Evolutionary conservation across 2,888 invertebrate species (phyloP), one percentile per base, ranked within the genome.

Genomic region (Schrankia costaestrigalis): DNA sequence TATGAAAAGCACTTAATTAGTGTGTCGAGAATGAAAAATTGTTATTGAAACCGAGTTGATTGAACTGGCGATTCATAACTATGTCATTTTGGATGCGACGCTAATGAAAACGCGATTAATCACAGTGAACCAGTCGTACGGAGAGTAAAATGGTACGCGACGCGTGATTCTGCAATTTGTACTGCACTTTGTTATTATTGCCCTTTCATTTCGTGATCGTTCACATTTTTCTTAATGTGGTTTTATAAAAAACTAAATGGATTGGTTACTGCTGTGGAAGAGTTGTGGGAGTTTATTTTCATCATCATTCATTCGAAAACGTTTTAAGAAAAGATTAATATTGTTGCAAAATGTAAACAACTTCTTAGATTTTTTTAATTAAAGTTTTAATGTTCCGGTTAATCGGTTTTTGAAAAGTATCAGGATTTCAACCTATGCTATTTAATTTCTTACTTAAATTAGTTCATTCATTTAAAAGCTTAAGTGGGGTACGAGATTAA

Each of bases 1-100:
- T 85, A 85, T 82, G 79, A 82, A 82, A 80, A 78, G 79, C 79
- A 78, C 83, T 87, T 85, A 86, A 87, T 87, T 87, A 86, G 84
- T 83, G 71, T 84, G 85, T 85, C 83, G 80, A 76, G 84, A 78
- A 80, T 86, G 85, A 86, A 85, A 87, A 87, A 87, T 86, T 84
- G 84, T 84, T 86, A 85, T 86, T 82, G 84, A 82, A 83, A 84
- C 83, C 71, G 71, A 78, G 73, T 74, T 83, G 83, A 86, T 86
- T 83, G 85, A 84, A 81, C 80, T 77, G 78, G 77, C 79, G 71
- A 79, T 78, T 84, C 78, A 80, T 84, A 85, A 84, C 82, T 81
- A 77, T 86, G 85, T 82, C 85, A 82, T 84, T 84, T 84, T 75
- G 78, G 79, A 82, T 78, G 78, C 66, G 71, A 72, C 71, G 67